phyloP scores from a whole-genome alignment of 2,888 invertebrate species.

The Drosophila colorata region DNA sequence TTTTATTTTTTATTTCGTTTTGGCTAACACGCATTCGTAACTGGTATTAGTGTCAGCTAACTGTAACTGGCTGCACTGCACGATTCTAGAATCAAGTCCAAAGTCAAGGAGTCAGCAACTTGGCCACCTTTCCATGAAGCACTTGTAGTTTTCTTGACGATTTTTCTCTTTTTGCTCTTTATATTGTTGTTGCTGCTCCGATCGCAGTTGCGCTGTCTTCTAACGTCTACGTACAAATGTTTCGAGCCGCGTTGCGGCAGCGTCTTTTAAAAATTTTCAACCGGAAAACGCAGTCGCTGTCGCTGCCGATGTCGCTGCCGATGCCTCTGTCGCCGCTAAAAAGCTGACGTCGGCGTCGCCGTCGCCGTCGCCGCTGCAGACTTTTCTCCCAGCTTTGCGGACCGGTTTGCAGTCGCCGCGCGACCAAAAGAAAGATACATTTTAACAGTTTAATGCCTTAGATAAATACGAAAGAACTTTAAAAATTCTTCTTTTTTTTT shows the following conservation, averaged over 20 bases:
- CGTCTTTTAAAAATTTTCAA: constrained; percentile 86
- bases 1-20: constrained; percentile 27
- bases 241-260: constrained; percentile 84
- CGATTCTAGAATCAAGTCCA: constrained; percentile 36
- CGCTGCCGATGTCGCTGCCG: constrained; percentile 9
- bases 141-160: constrained; percentile 14
- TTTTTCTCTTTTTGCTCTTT: constrained; percentile 13
- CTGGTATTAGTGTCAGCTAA: constrained; percentile 81
- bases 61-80: constrained; percentile 70
- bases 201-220: constrained; percentile 77
- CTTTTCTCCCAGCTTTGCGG: constrained; percentile 60
- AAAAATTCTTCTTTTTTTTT: background rate
- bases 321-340: background rate
- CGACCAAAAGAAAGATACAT: constrained; percentile 17
- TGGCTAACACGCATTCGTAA: constrained; percentile 43
- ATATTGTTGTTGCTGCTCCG: constrained; percentile 31
- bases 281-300: constrained; percentile 63
- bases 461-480: constrained; percentile 1
- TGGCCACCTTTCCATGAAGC: constrained; percentile 17
- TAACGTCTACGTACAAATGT: constrained; percentile 85
- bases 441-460: constrained; percentile 15
- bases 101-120: constrained; percentile 35
- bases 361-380: constrained; percentile 23
- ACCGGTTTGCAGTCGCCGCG: constrained; percentile 62
- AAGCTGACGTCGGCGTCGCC: constrained; percentile 4